A percentile compares a stretch with the other conserved stretches of the same genome.
Evolutionary conservation across 2,888 invertebrate genomes (phyloP).

Genomic region (Nomada hirtipes): DNA sequence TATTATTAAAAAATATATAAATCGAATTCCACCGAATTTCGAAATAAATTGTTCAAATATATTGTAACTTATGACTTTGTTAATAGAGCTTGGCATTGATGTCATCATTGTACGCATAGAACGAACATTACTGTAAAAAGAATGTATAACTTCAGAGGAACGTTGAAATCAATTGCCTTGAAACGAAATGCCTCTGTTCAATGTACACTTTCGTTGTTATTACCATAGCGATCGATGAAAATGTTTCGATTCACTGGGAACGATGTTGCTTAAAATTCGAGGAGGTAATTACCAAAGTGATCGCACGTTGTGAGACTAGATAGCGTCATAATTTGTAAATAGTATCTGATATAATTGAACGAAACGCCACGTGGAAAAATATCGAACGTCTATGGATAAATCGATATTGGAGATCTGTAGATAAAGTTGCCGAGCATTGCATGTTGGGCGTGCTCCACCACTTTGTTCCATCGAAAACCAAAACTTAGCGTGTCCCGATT

Average conservation of each 20-base stretch:
- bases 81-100: too few relatives aligned
- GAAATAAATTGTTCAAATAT: too few relatives aligned
- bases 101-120: too few relatives aligned
- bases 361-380: conserved; percentile 37
- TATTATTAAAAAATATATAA: too few relatives aligned
- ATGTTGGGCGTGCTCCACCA: neutral
- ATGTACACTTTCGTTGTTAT: too few relatives aligned
- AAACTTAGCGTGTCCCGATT: neutral
- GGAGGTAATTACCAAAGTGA: conserved; percentile 36
- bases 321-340: conserved; percentile 69
- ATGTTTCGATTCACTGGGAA: conserved; percentile 30
- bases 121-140: too few relatives aligned
- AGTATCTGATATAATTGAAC: conserved; percentile 50
- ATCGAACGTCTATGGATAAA: conserved; percentile 38
- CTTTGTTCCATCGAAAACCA: conserved; percentile 12
- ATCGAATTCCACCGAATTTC: too few relatives aligned
- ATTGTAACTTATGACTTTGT: too few relatives aligned
- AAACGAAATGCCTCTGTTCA: too few relatives aligned
- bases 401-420: conserved; percentile 47
- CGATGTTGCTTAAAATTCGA: conserved; percentile 38
- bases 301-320: conserved; percentile 61
- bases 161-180: too few relatives aligned
- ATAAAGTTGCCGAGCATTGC: conserved; percentile 22
- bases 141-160: too few relatives aligned
- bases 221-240: neutral